A percentile compares a stretch with the other conserved stretches of the same genome.
phyloP scores from a whole-genome alignment of 1,140 invertebrate species.

The Meloidogyne exigua region DNA sequence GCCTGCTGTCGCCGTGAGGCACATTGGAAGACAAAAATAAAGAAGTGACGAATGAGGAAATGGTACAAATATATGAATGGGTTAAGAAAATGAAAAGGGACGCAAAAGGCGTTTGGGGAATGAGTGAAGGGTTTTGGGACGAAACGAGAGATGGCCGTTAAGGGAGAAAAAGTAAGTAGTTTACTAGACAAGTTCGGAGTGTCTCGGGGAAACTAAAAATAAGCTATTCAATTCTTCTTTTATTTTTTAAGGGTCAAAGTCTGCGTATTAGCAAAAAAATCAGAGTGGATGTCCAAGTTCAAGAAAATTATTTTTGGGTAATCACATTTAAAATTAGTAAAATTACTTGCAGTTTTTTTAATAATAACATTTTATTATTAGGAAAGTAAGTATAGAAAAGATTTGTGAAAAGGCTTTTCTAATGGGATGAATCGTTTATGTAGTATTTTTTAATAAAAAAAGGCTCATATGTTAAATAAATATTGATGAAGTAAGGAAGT shows the following conservation, averaged over 20 bases:
- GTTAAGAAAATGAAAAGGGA: background rate
- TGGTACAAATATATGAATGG: constrained; percentile 1
- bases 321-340: too few relatives aligned
- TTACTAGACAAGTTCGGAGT: background rate
- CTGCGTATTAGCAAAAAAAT: background rate
- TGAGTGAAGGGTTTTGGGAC: background rate
- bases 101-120: background rate
- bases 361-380: too few relatives aligned
- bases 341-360: too few relatives aligned
- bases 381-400: too few relatives aligned
- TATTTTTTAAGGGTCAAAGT: background rate
- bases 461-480: too few relatives aligned
- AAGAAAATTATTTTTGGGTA: too few relatives aligned
- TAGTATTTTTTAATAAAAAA: too few relatives aligned
- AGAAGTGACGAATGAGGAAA: constrained; percentile 4
- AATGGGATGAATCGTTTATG: too few relatives aligned
- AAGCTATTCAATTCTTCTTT: background rate
- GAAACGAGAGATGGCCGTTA: background rate
- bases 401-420: too few relatives aligned
- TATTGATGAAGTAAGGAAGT: too few relatives aligned
- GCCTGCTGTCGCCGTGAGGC: background rate
- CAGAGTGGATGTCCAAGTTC: too few relatives aligned
- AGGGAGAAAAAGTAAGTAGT: background rate
- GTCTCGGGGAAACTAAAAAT: background rate
- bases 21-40: background rate